Conservation (phyloP, 1,140 invertebrate species). For the Drosophila chauvacae region DNA sequence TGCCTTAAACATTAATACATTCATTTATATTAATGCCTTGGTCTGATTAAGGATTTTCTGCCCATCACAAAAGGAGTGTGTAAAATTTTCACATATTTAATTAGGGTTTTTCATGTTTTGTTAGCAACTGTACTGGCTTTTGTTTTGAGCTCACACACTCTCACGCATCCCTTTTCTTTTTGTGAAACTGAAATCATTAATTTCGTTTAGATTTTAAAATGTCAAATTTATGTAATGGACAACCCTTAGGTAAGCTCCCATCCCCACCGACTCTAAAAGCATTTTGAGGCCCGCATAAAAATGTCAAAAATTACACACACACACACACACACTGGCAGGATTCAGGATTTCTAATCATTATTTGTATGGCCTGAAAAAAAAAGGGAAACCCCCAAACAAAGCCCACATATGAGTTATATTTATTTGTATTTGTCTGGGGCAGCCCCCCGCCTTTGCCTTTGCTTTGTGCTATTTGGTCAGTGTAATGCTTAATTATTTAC, state of each 20-base stretch:
- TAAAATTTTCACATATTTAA: conserved; percentile 24
- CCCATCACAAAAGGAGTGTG: background rate
- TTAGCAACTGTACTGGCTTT: conserved; percentile 59
- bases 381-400: background rate
- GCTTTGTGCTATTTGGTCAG: conserved; percentile 74
- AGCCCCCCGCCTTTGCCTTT: background rate
- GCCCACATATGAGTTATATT: conserved; percentile 81
- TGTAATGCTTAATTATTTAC: conserved; percentile 84
- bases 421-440: conserved; percentile 77
- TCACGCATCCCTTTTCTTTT: conserved; percentile 1
- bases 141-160: conserved; percentile 13
- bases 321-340: conserved; percentile 3
- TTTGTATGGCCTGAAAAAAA: conserved; percentile 60
- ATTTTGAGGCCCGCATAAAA: conserved; percentile 79
- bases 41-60: conserved; percentile 33
- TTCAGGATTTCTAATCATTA: conserved; percentile 75
- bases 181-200: conserved; percentile 68
- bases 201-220: conserved; percentile 79
- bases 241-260: conserved; percentile 41
- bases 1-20: conserved; percentile 46
- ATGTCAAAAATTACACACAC: conserved; percentile 81
- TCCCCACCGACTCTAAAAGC: conserved; percentile 29
- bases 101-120: conserved; percentile 31
- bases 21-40: conserved; percentile 44
- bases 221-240: conserved; percentile 69